These are phyloP conservation scores for Vireo altiloquus DNA, from an alignment of 2,113 vertebrate genomes.

Conservation along the genomic window DNA sequence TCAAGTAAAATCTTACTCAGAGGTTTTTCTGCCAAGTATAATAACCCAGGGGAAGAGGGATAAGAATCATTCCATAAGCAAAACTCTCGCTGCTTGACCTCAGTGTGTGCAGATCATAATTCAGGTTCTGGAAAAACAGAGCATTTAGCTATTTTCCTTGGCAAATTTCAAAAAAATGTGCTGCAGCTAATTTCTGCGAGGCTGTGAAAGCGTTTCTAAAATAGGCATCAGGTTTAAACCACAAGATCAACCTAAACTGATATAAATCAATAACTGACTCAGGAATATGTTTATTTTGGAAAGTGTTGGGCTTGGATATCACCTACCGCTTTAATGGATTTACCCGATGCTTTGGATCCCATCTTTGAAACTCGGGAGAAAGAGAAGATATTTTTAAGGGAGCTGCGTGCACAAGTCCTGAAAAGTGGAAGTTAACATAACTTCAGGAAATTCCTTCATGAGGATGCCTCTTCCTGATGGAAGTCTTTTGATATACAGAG, in stretches of 20 bases:
- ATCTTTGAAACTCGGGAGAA: constrained; percentile 32
- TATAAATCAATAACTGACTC: constrained; percentile 65
- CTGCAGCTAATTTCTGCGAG: constrained; percentile 62
- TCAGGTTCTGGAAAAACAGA: constrained; percentile 67
- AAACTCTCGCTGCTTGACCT: constrained; percentile 60
- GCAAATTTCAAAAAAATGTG: constrained; percentile 59
- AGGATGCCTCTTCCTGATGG: background rate
- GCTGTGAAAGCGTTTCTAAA: constrained; percentile 68
- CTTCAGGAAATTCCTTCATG: background rate
- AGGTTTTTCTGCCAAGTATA: constrained; percentile 64
- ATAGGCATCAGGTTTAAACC: constrained; percentile 65
- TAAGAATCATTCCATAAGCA: constrained; percentile 65
- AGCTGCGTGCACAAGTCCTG: rapidly evolving
- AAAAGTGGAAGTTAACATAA: background rate
- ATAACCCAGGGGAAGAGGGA: constrained; percentile 64
- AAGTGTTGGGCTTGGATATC: constrained; percentile 37
- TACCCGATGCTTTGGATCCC: constrained; percentile 45
- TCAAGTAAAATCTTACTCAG: constrained; percentile 68
- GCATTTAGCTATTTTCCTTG: constrained; percentile 64
- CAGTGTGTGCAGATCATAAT: constrained; percentile 58
- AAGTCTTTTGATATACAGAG: background rate
- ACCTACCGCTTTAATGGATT: constrained; percentile 62
- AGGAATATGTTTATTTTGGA: constrained; percentile 65
- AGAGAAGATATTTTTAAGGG: constrained; percentile 14
- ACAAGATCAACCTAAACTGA: constrained; percentile 64